phyloP scores from a whole-genome alignment of 2,113 vertebrate species.

The Pterocles gutturalis region DNA sequence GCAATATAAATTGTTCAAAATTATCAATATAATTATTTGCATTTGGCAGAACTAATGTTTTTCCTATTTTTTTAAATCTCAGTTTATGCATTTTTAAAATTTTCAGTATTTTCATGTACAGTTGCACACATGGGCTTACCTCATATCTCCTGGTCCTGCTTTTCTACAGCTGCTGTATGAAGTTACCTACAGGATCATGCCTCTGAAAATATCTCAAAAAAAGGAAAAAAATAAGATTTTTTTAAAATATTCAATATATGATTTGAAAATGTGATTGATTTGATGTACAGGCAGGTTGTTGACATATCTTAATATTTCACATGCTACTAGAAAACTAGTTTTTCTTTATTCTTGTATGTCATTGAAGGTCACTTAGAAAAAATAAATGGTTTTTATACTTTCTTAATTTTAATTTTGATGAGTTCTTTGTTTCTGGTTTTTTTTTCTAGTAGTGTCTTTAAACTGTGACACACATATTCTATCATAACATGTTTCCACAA shows the following conservation, averaged over 20 bases:
- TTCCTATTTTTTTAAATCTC: background rate
- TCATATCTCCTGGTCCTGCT: background rate
- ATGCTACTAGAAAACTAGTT: background rate
- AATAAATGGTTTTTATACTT: background rate
- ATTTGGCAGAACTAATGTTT: background rate
- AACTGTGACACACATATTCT: background rate
- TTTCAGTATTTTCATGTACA: background rate
- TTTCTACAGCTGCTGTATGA: background rate
- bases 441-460: background rate
- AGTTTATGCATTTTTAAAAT: background rate
- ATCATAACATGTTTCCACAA: background rate
- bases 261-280: background rate
- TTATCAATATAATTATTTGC: background rate
- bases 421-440: background rate
- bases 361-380: background rate
- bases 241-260: background rate
- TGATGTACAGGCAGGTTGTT: background rate
- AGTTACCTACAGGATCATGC: background rate
- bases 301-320: background rate
- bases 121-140: background rate
- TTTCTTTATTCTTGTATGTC: background rate
- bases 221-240: background rate
- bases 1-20: background rate
- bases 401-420: background rate
- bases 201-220: background rate